A percentile compares a stretch with the other conserved stretches of the same genome.
phyloP scores from a whole-genome alignment of 2,888 invertebrate genomes.

The Pseudococcus viburni region DNA sequence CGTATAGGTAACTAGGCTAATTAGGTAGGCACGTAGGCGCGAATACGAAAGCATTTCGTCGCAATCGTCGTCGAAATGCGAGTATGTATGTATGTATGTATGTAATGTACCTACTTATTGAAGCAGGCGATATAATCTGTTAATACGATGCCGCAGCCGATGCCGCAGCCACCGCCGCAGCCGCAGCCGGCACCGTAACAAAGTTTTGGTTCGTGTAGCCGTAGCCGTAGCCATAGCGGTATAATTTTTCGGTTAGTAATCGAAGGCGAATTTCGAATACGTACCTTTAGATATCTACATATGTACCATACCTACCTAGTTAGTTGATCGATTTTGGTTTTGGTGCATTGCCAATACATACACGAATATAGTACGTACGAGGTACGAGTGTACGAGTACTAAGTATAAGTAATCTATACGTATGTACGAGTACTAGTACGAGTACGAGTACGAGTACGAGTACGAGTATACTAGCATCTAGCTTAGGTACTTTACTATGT shows the following conservation, averaged over 20 bases:
- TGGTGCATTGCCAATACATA: constrained; percentile 1
- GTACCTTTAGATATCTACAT: background rate
- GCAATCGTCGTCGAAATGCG: background rate
- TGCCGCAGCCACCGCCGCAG: background rate
- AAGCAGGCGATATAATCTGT: background rate
- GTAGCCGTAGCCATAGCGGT: background rate
- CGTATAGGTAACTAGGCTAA: no score
- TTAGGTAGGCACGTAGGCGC: no score
- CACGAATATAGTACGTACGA: no score
- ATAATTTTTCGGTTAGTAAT: constrained; percentile 7
- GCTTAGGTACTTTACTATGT: no score
- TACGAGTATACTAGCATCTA: background rate
- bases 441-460: background rate
- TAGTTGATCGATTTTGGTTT: constrained; percentile 8
- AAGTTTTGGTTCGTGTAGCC: background rate
- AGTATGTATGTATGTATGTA: no score
- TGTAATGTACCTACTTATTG: no score
- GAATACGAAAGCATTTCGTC: background rate
- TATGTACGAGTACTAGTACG: background rate
- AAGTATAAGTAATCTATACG: no score
- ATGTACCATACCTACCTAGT: background rate
- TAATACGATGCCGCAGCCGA: background rate
- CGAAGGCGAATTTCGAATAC: background rate
- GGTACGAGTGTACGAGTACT: no score
- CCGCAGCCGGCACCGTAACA: background rate